Conservation (phyloP, 2,113 vertebrate genomes). For the Oxyruncus cristatus region DNA sequence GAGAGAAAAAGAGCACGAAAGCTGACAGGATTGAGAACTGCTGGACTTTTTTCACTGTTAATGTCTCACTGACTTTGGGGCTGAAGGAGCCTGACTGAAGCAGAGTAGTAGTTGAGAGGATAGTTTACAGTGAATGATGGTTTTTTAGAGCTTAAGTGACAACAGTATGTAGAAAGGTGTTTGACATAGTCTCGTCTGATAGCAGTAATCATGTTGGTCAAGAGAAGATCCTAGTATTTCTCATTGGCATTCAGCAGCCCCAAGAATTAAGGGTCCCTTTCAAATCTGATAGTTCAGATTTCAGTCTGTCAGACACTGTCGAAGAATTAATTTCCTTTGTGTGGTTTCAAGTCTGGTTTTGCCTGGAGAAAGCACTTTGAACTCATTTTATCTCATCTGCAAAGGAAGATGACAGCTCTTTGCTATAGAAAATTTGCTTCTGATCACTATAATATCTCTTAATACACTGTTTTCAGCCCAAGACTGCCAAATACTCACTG, state of each 20-base stretch:
- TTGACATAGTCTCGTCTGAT: background rate
- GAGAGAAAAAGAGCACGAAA: background rate
- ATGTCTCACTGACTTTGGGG: background rate
- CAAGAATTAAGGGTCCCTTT: slow-evolving; percentile 17
- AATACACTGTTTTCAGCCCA: background rate
- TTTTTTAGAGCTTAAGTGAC: slow-evolving; percentile 19
- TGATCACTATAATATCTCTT: slow-evolving; percentile 1
- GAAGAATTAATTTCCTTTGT: slow-evolving; percentile 13
- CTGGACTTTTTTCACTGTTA: background rate
- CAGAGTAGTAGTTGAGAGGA: background rate
- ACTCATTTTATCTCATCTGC: slow-evolving; percentile 46
- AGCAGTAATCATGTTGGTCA: background rate
- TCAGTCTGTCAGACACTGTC: background rate
- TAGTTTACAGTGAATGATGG: background rate
- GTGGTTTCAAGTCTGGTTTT: background rate
- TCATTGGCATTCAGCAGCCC: slow-evolving; percentile 14
- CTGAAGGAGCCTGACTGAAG: background rate
- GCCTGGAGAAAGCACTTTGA: slow-evolving; percentile 55
- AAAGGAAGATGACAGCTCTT: slow-evolving; percentile 34
- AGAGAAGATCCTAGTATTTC: slow-evolving; percentile 5
- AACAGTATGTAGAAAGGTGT: background rate
- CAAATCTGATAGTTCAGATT: background rate
- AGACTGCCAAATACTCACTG: background rate
- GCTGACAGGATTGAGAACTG: background rate
- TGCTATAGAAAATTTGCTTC: background rate